Evolutionary conservation across 30 jellyfish, hydroid and myxozoan species (phyloP).

Genomic region (Hydractinia echinata): DNA sequence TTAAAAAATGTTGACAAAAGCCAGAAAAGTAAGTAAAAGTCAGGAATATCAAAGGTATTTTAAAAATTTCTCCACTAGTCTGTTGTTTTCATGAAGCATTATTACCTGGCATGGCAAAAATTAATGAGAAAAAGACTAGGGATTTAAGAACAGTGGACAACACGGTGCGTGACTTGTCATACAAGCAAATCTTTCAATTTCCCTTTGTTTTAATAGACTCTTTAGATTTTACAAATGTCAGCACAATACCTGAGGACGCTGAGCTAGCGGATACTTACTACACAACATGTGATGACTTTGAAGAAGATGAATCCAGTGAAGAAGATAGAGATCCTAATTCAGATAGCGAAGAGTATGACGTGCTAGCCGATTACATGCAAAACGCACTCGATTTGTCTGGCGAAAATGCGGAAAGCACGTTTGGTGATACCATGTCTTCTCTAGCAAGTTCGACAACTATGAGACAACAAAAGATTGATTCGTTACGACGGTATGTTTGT

Average conservation of each 20-base stretch:
- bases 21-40: no score
- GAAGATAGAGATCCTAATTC: conserved; percentile 5
- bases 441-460: conserved; percentile 18
- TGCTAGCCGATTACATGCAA: conserved; percentile 51
- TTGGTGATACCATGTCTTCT: conserved; percentile 34
- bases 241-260: conserved; percentile 72
- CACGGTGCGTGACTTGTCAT: no score
- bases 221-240: conserved; percentile 50
- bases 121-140: no score
- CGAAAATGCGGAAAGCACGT: conserved; percentile 23
- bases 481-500: conserved; percentile 38
- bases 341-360: conserved; percentile 62
- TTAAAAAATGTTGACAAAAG: no score
- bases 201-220: not conserved
- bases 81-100: no score
- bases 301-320: conserved; percentile 48
- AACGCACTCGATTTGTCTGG: conserved; percentile 56
- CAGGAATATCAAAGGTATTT: no score
- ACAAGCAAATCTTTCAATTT: no score
- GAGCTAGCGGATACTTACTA: conserved; percentile 77
- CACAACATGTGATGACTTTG: conserved; percentile 59
- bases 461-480: conserved; percentile 51
- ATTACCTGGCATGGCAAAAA: no score
- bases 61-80: no score
- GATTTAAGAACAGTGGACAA: no score